These are phyloP conservation scores for Sphenodon punctatus DNA, from an alignment of 2,797 vertebrate species.

Conservation along the genomic window DNA sequence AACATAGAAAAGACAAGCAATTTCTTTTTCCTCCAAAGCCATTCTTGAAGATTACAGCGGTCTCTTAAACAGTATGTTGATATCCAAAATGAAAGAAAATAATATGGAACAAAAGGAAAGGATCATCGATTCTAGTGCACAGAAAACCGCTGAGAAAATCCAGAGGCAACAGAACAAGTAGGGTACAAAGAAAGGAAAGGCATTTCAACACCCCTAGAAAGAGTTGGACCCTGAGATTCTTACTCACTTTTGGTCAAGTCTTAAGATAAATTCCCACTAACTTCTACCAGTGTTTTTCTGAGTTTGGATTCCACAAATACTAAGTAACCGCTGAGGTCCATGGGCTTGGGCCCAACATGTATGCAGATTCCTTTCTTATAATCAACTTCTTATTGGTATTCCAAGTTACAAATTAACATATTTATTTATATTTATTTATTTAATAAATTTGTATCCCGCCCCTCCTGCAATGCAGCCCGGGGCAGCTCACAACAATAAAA, in stretches of 20 bases:
- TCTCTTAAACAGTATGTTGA: neutral
- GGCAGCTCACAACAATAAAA: too few relatives aligned
- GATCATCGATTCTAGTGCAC: neutral
- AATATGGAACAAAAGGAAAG: neutral
- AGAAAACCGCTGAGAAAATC: neutral
- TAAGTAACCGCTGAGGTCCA: fast-evolving
- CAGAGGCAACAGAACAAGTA: neutral
- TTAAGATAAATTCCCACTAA: neutral
- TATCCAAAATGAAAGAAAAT: neutral
- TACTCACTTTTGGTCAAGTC: neutral
- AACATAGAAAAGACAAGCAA: neutral
- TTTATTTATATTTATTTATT: too few relatives aligned
- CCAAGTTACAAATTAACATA: neutral
- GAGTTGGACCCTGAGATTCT: neutral
- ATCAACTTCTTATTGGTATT: neutral
- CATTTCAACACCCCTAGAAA: too few relatives aligned
- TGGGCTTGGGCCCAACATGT: neutral
- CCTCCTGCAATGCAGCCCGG: too few relatives aligned
- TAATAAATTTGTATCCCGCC: too few relatives aligned
- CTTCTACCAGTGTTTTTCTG: fast-evolving
- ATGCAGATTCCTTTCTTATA: neutral
- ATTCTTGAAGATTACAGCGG: neutral
- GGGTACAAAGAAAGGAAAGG: neutral
- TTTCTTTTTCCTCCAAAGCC: neutral
- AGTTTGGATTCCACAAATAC: neutral